Conservation (phyloP, 2,888 invertebrate species). For the Elmis aenea region DNA sequence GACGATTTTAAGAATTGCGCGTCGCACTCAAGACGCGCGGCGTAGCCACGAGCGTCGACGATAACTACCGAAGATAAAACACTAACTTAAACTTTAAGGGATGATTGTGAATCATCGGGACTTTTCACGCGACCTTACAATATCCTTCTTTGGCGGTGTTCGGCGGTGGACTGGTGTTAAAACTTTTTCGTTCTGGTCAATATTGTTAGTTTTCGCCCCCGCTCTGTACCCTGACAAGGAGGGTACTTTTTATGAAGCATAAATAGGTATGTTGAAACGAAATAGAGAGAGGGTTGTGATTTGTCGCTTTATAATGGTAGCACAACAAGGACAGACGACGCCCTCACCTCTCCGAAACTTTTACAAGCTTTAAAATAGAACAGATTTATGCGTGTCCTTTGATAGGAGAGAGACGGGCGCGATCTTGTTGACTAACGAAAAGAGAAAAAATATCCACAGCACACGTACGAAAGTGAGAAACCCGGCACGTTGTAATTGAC, state of each 20-base stretch:
- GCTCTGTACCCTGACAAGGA: slow-evolving; percentile 42
- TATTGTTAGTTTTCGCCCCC: slow-evolving; percentile 41
- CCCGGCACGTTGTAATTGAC: slow-evolving; percentile 37
- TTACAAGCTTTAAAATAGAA: slow-evolving; percentile 23
- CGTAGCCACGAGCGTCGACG: slow-evolving; percentile 46
- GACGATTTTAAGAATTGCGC: slow-evolving; percentile 31
- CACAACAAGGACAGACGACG: slow-evolving; percentile 24
- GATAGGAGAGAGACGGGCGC: slow-evolving; percentile 27
- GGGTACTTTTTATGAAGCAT: slow-evolving; percentile 47
- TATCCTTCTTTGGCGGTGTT: slow-evolving; percentile 20
- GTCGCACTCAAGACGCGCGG: slow-evolving; percentile 39
- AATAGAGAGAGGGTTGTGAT: slow-evolving; percentile 33
- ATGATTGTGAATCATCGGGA: no score
- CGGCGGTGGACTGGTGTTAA: slow-evolving; percentile 34
- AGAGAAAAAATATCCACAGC: slow-evolving; percentile 41
- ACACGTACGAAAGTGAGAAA: slow-evolving; percentile 40
- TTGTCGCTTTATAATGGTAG: slow-evolving; percentile 34
- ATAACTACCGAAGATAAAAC: slow-evolving; percentile 26
- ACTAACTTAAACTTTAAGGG: background rate
- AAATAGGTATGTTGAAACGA: slow-evolving; percentile 41
- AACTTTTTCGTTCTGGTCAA: slow-evolving; percentile 45
- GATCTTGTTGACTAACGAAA: slow-evolving; percentile 37
- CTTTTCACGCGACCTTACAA: no score
- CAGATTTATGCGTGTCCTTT: slow-evolving; percentile 9
- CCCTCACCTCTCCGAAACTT: slow-evolving; percentile 25